Evolutionary conservation across 1,140 invertebrate species (phyloP), one percentile per base, ranked within the genome.

Genomic region (Hesperophylax magnus): DNA sequence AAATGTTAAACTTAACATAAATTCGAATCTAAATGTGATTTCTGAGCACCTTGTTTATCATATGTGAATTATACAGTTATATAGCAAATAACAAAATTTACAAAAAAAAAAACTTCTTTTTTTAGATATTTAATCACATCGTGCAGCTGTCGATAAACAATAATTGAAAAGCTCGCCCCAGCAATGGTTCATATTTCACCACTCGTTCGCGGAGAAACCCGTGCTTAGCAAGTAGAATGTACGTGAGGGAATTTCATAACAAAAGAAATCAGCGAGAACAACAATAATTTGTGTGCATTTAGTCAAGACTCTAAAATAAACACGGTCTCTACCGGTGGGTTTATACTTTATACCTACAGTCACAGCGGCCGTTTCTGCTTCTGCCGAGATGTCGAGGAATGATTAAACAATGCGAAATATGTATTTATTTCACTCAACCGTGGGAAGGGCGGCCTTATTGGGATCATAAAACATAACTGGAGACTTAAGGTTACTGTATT

Each of bases 171-270:
- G 6, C 63, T 15, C 31, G 27, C 11, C 39, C 11, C 27, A 17
- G 17, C 17, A 31, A 34, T 34, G 63, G 63, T 31, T 67, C 63
- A 67, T n/a, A 67, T 67, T 67, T 27, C 63, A 31, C 63, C 31
- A 17, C 63, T 47, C 22, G 67, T 31, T 17, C 27, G 31, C 22
- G 39, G 39, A 24, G 27, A 61, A 77, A 65, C 60, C 60, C 52
- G 61, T 65, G 39, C 53, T 22, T 20, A 76, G n/a, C 24, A 22
- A 34, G 39, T 15, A 65, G 63, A 47, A 47, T 47, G 53, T 78
- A 78, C 76, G 76, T 78, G 76, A 78, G 31, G 39, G 76, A 78
- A 78, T 78, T 78, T 78, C 47, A 65, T 52, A 67, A 78, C 76
- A 78, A 78, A 78, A 78, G 31, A 67, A 53, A 78, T 71, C 67